Evolutionary conservation across 2,888 invertebrate species (phyloP), one percentile per base, ranked within the genome.

Genomic region (Thecocarcelia acutangulata): DNA sequence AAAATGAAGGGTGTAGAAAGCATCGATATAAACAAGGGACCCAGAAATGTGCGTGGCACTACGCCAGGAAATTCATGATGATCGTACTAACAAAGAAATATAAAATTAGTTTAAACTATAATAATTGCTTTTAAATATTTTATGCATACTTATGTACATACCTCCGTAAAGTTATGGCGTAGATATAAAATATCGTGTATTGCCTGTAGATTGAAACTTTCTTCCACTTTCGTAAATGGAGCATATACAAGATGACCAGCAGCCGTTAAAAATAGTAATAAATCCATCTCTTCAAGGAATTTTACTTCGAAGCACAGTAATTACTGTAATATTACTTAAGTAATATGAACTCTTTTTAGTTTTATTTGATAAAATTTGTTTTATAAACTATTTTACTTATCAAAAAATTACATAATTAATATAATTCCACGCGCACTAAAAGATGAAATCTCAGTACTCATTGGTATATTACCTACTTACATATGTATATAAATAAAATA

Each of bases 201-300:
- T 21, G 99, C 99, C 92, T 99, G 99, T 77, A 98, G 92, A 92
- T 98, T 99, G 91, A 99, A 99, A 91, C 98, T 99, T 92, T 99
- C 99, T 92, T 99, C 99, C 64, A 99, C 99, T 94, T 99, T 99
- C 4, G 98, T 98, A 90, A 95, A 98, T 68, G 99, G 99, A 88
- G 98, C 97, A 86, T 96, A 93, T 83, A 97, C 90, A 77, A 98
- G 92, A 90, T 97, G 96, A 86, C 95, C 93, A 85, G 94, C 93
- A 80, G 96, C 95, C 86, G 96, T 93, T 85, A 96, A 91, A 89
- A 95, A 93, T 86, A 96, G 91, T 90, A 96, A 91, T 88, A 94
- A 93, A 90, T 94, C 94, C 95, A 96, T 96, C 50, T 64, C 8
- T 8, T 83, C 24, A 37, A 40, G 8, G 8, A 59, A 21, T 42